Percentiles rank a stretch among this genome's conserved stretches.
Conservation (phyloP, 2,888 invertebrate genomes). For the Andrena chrysosceles region DNA sequence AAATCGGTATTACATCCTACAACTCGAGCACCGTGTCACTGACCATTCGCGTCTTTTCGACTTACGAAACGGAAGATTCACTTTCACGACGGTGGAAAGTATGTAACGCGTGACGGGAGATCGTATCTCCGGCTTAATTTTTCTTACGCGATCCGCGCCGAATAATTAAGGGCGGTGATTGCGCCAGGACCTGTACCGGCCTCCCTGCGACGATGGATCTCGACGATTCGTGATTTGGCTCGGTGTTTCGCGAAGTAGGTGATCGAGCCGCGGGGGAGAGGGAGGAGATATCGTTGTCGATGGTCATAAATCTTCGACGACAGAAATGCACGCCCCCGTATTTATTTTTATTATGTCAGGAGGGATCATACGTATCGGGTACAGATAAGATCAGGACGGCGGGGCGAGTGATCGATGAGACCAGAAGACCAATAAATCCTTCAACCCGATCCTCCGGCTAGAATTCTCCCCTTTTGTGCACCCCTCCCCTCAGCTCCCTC, state of each 20-base stretch:
- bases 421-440: slow-evolving; percentile 45
- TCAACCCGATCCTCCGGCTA: slow-evolving; percentile 18
- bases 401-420: slow-evolving; percentile 45
- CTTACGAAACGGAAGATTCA: slow-evolving; percentile 60
- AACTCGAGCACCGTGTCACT: slow-evolving; percentile 37
- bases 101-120: slow-evolving; percentile 50
- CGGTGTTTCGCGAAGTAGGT: background rate
- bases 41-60: slow-evolving; percentile 49
- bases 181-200: background rate
- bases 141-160: slow-evolving; percentile 32
- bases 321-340: slow-evolving; percentile 18
- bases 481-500: background rate
- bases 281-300: slow-evolving; percentile 9
- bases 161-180: slow-evolving; percentile 54
- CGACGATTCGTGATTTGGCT: too few relatives aligned
- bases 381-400: slow-evolving; percentile 36
- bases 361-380: slow-evolving; percentile 11
- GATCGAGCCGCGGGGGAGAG: background rate
- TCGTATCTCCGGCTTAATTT: slow-evolving; percentile 57
- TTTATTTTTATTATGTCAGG: slow-evolving; percentile 38
- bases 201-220: too few relatives aligned
- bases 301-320: slow-evolving; percentile 23
- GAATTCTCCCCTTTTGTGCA: background rate
- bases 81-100: slow-evolving; percentile 68
- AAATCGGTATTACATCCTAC: background rate